Percentiles rank a stretch among this genome's conserved stretches.
Conservation (phyloP, 2,113 vertebrate species). For the Naja naja region DNA sequence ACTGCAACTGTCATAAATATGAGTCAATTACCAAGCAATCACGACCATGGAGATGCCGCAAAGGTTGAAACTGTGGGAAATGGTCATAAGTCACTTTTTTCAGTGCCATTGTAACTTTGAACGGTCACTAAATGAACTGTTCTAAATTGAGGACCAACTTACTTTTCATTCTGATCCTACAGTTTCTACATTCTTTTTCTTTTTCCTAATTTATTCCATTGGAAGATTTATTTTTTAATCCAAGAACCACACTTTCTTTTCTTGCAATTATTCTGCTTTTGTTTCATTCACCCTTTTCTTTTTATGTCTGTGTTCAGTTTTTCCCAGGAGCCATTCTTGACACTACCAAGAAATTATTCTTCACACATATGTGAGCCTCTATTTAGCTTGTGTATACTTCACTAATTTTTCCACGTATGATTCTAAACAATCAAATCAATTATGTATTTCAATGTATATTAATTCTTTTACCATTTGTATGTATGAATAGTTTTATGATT, state of each 20-base stretch:
- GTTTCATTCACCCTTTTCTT: background rate
- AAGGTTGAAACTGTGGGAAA: too few species aligned
- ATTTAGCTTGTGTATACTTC: background rate
- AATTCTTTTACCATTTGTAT: background rate
- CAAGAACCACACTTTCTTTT: background rate
- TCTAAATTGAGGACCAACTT: too few species aligned
- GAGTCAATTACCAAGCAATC: too few species aligned
- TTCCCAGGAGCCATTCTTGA: background rate
- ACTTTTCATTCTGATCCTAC: too few species aligned
- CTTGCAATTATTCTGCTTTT: background rate
- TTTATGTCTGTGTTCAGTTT: background rate
- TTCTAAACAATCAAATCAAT: background rate
- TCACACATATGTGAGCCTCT: background rate
- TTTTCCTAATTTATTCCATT: too few species aligned
- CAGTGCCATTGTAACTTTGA: too few species aligned
- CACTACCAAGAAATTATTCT: background rate
- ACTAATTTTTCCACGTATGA: background rate
- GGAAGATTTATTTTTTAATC: background rate
- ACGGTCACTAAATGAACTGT: too few species aligned
- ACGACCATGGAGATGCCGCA: too few species aligned
- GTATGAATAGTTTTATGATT: background rate
- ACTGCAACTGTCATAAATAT: too few species aligned
- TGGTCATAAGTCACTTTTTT: too few species aligned
- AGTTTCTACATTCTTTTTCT: too few species aligned
- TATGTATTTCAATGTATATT: background rate